phyloP scores from a whole-genome alignment of 2,113 vertebrate species.

The Fregata magnificens region DNA sequence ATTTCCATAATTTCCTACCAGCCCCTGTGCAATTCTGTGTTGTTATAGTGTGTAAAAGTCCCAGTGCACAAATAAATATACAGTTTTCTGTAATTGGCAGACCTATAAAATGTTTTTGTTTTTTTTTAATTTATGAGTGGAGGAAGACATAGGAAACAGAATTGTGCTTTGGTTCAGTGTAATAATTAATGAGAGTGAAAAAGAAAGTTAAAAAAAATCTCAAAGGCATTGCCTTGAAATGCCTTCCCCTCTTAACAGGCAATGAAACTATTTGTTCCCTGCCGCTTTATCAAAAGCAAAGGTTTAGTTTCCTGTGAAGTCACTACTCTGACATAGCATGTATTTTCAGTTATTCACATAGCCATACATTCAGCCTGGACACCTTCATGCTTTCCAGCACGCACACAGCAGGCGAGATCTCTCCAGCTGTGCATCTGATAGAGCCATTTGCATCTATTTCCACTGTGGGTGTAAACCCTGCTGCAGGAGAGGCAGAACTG shows the following conservation, averaged over 20 bases:
- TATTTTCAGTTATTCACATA: neutral
- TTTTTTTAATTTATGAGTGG: neutral
- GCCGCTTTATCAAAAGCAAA: neutral
- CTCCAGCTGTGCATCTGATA: neutral
- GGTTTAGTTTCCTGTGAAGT: neutral
- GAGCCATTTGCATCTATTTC: neutral
- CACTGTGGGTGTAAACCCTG: neutral
- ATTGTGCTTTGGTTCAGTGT: neutral
- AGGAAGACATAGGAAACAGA: neutral
- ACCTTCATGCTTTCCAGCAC: rapidly evolving
- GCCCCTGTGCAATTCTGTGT: neutral
- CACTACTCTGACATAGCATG: rapidly evolving
- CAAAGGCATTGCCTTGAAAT: neutral
- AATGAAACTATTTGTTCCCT: neutral
- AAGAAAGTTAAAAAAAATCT: neutral
- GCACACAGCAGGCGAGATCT: neutral
- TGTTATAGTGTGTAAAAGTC: neutral
- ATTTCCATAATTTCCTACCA: neutral
- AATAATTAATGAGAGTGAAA: neutral
- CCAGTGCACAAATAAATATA: neutral
- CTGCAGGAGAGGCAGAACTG: neutral
- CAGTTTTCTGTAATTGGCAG: neutral
- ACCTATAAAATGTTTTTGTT: neutral
- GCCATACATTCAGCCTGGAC: neutral
- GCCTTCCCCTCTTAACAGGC: neutral